Evolutionary conservation across 2,113 vertebrate species (phyloP).

Genomic region (Rattus rattus): DNA sequence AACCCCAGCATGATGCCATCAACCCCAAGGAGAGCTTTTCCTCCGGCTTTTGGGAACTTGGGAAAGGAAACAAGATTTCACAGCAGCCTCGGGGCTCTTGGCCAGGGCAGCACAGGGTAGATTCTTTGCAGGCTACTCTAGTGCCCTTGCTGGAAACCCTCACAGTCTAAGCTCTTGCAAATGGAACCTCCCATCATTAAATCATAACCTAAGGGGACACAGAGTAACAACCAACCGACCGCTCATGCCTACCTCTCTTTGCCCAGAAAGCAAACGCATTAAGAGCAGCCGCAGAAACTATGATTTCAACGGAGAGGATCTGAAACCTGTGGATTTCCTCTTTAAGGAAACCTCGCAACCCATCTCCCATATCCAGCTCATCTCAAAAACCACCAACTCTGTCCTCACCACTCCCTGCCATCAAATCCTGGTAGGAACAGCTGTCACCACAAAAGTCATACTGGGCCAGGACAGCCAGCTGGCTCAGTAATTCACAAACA

Average conservation of each 20-base stretch:
- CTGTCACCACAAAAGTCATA: slow-evolving; percentile 77
- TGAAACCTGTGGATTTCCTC: slow-evolving; percentile 59
- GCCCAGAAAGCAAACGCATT: slow-evolving; percentile 48
- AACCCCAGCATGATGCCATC: neutral
- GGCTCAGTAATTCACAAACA: slow-evolving; percentile 71
- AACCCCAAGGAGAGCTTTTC: slow-evolving; percentile 11
- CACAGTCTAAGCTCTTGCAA: slow-evolving; percentile 58
- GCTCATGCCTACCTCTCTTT: neutral
- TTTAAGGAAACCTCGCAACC: slow-evolving; percentile 62
- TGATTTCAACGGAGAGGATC: slow-evolving; percentile 29
- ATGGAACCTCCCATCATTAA: slow-evolving; percentile 66
- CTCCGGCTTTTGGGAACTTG: slow-evolving; percentile 30
- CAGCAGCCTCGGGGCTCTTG: neutral
- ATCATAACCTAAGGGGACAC: slow-evolving; percentile 32
- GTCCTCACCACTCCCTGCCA: slow-evolving; percentile 31
- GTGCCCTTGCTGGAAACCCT: slow-evolving; percentile 61
- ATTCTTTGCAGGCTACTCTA: slow-evolving; percentile 54
- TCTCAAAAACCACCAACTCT: slow-evolving; percentile 62
- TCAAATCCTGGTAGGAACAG: slow-evolving; percentile 73
- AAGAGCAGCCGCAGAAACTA: slow-evolving; percentile 19
- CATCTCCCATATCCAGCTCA: slow-evolving; percentile 54
- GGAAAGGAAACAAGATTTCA: slow-evolving; percentile 1
- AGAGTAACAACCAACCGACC: slow-evolving; percentile 45
- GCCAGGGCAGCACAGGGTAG: neutral
- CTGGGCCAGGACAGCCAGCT: slow-evolving; percentile 72